Percentiles rank a stretch among this genome's conserved stretches.
phyloP scores from a whole-genome alignment of 2,888 invertebrate genomes.

The Tetranychus piercei region DNA sequence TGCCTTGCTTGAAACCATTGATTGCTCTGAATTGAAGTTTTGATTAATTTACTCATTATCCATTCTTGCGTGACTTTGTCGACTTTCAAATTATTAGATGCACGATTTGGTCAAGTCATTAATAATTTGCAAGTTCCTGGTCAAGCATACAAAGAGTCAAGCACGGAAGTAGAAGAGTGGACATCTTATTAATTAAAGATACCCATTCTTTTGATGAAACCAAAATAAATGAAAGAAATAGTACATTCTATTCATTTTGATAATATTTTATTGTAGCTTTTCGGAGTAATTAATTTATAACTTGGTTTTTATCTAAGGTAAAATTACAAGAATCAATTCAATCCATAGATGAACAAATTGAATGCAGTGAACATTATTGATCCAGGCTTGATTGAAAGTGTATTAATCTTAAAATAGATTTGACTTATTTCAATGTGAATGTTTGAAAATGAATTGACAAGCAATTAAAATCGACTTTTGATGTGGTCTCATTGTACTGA shows the following conservation, averaged over 20 bases:
- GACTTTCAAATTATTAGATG: background rate
- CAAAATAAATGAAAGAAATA: too few relatives aligned
- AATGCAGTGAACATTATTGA: background rate
- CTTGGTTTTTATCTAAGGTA: too few relatives aligned
- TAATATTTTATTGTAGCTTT: too few relatives aligned
- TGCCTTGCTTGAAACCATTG: background rate
- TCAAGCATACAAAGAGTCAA: background rate
- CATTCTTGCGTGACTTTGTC: background rate
- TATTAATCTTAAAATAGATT: background rate
- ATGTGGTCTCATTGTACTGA: background rate
- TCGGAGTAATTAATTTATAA: too few relatives aligned
- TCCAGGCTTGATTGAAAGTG: background rate
- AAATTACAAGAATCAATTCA: too few relatives aligned
- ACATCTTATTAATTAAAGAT: too few relatives aligned
- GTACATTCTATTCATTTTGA: too few relatives aligned
- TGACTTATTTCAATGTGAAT: too few relatives aligned
- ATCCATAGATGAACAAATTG: too few relatives aligned
- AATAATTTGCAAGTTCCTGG: constrained; percentile 9
- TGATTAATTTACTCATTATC: background rate
- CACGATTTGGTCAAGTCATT: constrained; percentile 10
- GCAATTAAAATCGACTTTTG: background rate
- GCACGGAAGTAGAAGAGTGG: background rate
- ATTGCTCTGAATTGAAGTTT: background rate
- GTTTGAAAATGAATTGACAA: background rate
- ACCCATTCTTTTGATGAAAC: too few relatives aligned